Base-by-base conservation (phyloP, 2,888 invertebrate species). In the Craniophora ligustri region DNA sequence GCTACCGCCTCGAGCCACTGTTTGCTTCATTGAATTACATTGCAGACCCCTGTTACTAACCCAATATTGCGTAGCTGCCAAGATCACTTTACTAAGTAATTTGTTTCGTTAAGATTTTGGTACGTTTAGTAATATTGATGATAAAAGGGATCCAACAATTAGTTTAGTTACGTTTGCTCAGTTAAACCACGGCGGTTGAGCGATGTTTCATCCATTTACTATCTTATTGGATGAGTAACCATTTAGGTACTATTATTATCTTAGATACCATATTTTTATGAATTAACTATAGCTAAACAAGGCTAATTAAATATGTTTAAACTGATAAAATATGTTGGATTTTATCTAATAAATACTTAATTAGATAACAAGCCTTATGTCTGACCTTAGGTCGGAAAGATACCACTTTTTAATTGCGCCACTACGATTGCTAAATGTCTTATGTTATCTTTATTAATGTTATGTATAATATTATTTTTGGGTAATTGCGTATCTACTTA, bases 21-120 rank as follows among this genome's bases (percentile, higher is more conserved):
- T 67, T 74, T 72, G 64, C 72, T 72, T 74, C 67, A 78, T 79
- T 76, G 66, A 78, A 75, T 79, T 75, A 78, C 67, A 73, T 72
- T 67, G 58, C 61, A 48, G 54, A 56, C 56, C 67, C 54, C 46
- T 49, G 53, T 53, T 55, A 59, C 72, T 63, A 61, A 68, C 58
- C 71, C 57, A 72, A 72, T 73, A 72, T 72, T 57, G 49, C 61
- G 55, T 56, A 45, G 63, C 65, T 70, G 71, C 65, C 64, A 64
- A 48, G 55, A 72, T 66, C 61, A 51, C 62, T 71, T 58, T 59
- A 58, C 74, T 64, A 62, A 73, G 68, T 71, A 73, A 73, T 73
- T 66, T 71, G 68, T 73, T 73, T 68, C 62, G 46, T 61, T 57
- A 61, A 61, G 71, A 65, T 73, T 73, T 65, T 55, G 54, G 45